phyloP scores from a whole-genome alignment of 2,888 invertebrate genomes.

The Macrophya annulata region DNA sequence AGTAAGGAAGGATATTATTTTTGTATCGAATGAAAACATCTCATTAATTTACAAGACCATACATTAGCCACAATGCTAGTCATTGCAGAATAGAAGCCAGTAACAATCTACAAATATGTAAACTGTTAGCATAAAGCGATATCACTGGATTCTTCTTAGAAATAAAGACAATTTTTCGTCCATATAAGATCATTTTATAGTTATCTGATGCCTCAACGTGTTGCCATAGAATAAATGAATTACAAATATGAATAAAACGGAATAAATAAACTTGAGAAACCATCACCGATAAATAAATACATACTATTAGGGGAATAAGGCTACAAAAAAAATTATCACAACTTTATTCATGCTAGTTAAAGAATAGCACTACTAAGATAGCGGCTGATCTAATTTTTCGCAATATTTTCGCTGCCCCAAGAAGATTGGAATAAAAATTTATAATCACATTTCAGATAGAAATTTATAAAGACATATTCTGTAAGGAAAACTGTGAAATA shows the following conservation, averaged over 20 bases:
- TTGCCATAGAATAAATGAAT: not conserved
- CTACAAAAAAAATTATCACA: constrained; percentile 13
- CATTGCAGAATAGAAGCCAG: not conserved
- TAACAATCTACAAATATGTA: constrained; percentile 10
- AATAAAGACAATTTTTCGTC: not conserved
- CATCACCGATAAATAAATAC: constrained; percentile 32
- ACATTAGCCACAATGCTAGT: not conserved
- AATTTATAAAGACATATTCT: not conserved
- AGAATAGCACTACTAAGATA: constrained; percentile 17
- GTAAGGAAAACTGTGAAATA: not conserved
- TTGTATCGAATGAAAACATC: not conserved
- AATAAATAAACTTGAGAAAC: not conserved
- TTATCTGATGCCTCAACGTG: not conserved
- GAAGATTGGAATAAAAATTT: not conserved
- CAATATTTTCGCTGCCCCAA: not conserved
- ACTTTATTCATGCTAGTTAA: constrained; percentile 27
- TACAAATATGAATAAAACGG: not conserved
- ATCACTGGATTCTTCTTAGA: not conserved
- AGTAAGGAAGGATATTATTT: not conserved
- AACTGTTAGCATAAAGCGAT: not conserved
- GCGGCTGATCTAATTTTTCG: not conserved
- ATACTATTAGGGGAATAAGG: not conserved
- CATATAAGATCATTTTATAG: not conserved
- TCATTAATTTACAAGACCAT: not conserved
- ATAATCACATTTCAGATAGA: not conserved